Evolutionary conservation across 92 coral and sea anemone species (phyloP).

Genomic region (Isaurus tuberculatus): DNA sequence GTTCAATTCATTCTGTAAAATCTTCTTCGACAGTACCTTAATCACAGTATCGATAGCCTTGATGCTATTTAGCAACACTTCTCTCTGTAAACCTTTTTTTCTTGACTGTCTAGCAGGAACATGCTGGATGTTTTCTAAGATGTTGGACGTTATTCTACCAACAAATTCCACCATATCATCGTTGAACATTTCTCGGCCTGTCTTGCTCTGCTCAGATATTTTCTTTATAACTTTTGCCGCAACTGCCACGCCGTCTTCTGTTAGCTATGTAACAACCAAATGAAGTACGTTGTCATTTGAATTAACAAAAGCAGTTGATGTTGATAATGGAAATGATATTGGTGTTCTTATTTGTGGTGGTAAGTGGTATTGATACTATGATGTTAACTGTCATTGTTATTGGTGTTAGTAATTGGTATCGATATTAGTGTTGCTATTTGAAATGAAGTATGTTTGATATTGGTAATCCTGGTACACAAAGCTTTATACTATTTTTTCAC

Average conservation of each 20-base stretch:
- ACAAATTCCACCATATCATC: conserved; percentile 48
- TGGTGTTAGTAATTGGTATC: no score
- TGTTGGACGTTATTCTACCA: conserved; percentile 54
- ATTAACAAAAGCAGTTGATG: no score
- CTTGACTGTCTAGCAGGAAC: neutral
- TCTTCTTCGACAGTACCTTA: conserved; percentile 7
- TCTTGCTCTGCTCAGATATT: conserved; percentile 30
- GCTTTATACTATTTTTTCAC: no score
- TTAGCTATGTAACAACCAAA: conserved; percentile 22
- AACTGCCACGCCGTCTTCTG: conserved; percentile 28
- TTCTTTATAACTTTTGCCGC: conserved; percentile 41
- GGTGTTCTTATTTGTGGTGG: no score
- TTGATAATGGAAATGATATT: no score
- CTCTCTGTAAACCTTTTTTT: neutral
- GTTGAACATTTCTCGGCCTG: conserved; percentile 25
- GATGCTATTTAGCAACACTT: neutral
- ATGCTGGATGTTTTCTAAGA: conserved; percentile 29
- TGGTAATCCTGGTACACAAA: no score
- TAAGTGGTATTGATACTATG: no score
- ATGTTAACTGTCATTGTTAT: no score
- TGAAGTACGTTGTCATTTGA: no score
- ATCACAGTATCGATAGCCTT: conserved; percentile 34
- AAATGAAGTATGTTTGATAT: no score
- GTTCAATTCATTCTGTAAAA: neutral
- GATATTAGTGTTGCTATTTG: no score